phyloP scores from a whole-genome alignment of 2,113 vertebrate species.

The Tiliqua scincoides region DNA sequence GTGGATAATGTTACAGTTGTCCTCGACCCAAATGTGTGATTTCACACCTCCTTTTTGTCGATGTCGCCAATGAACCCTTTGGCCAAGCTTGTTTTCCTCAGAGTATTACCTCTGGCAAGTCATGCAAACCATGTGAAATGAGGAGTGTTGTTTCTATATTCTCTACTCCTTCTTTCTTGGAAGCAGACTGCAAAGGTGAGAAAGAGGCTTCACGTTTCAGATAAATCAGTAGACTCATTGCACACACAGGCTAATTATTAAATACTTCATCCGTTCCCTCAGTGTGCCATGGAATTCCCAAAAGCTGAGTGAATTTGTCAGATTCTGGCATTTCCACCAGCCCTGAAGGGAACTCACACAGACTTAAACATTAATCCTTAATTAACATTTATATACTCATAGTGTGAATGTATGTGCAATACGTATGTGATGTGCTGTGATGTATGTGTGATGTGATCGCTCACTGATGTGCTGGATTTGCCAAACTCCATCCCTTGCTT shows the following conservation, averaged over 20 bases:
- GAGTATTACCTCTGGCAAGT: slow-evolving; percentile 24
- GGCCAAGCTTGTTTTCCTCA: neutral
- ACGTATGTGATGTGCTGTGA: too few species aligned
- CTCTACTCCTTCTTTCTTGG: slow-evolving; percentile 32
- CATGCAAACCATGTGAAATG: slow-evolving; percentile 36
- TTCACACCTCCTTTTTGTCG: slow-evolving; percentile 21
- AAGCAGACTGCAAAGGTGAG: slow-evolving; percentile 39
- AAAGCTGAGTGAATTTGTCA: slow-evolving; percentile 47
- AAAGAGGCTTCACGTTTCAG: slow-evolving; percentile 44
- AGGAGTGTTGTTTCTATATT: slow-evolving; percentile 25
- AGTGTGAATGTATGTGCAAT: too few species aligned
- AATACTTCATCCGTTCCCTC: slow-evolving; percentile 59
- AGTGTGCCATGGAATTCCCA: slow-evolving; percentile 53
- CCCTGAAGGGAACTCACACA: slow-evolving; percentile 47
- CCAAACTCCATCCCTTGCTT: too few species aligned
- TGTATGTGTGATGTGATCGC: too few species aligned
- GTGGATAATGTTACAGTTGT: slow-evolving; percentile 11
- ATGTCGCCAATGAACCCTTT: neutral
- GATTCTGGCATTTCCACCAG: slow-evolving; percentile 49
- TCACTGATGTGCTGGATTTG: too few species aligned
- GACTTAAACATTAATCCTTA: slow-evolving; percentile 43
- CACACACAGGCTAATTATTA: slow-evolving; percentile 57
- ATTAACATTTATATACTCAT: slow-evolving; percentile 50
- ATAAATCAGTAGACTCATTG: slow-evolving; percentile 51
- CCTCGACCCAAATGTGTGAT: slow-evolving; percentile 1